phyloP scores from a whole-genome alignment of 2,797 vertebrate genomes.

The Pogonophryne albipinna region DNA sequence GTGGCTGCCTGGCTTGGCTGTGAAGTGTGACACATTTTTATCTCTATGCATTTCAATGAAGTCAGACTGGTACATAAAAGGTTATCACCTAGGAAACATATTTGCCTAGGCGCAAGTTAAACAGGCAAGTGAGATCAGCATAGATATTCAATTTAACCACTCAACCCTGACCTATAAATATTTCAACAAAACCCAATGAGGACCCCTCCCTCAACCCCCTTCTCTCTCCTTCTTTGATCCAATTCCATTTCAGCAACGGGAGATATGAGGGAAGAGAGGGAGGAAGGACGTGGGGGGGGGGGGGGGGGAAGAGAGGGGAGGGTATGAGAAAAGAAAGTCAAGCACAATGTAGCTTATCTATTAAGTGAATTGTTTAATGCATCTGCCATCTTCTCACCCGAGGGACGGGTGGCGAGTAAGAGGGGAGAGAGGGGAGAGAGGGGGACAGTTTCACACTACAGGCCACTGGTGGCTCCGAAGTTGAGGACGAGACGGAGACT shows the following conservation, averaged over 20 bases:
- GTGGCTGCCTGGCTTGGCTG: constrained; percentile 90
- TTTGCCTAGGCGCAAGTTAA: constrained; percentile 99
- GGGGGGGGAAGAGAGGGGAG: constrained; percentile 35
- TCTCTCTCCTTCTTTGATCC: constrained; percentile 91
- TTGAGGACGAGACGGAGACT: constrained; percentile 92
- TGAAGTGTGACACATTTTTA: constrained; percentile 99
- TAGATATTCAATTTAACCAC: constrained; percentile 99
- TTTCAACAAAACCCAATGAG: constrained; percentile 99
- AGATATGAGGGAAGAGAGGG: constrained; percentile 84
- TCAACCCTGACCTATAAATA: constrained; percentile 99
- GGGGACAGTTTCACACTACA: constrained; percentile 91
- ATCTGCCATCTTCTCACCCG: constrained; percentile 91
- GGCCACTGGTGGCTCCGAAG: constrained; percentile 90
- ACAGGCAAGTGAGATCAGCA: constrained; percentile 99
- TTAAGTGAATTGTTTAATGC: constrained; percentile 98
- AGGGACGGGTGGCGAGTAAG: constrained; percentile 75
- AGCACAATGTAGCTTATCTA: constrained; percentile 95
- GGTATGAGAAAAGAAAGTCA: constrained; percentile 91
- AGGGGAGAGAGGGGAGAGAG: constrained; percentile 69
- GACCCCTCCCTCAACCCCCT: constrained; percentile 77
- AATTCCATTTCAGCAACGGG: constrained; percentile 96
- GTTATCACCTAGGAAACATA: constrained; percentile 99
- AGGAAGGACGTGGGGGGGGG: constrained; percentile 50
- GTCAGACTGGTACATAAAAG: constrained; percentile 99
- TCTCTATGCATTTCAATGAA: constrained; percentile 99